These are phyloP conservation scores for Apodemia zela DNA, from an alignment of 2,888 invertebrate genomes.

Conservation along the genomic window DNA sequence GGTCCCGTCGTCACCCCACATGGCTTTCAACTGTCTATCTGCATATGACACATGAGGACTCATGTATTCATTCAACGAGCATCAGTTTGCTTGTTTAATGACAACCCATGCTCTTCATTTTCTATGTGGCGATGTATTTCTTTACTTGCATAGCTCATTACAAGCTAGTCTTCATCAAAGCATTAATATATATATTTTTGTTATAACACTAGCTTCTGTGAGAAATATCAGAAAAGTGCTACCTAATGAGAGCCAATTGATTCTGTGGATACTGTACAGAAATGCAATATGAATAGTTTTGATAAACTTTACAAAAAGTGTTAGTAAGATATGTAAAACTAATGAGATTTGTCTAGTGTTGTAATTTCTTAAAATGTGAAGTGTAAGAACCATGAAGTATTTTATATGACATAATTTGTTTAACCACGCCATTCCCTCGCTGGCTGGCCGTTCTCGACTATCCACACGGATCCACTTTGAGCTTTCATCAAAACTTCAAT, in stretches of 20 bases:
- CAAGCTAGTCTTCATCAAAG: too few species aligned
- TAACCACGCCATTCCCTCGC: constrained; percentile 81
- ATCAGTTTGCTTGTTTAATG: too few species aligned
- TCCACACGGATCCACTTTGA: constrained; percentile 86
- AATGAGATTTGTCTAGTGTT: background rate
- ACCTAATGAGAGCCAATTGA: background rate
- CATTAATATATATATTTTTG: too few species aligned
- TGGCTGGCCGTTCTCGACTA: constrained; percentile 84
- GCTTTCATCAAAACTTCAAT: constrained; percentile 84
- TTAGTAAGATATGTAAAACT: background rate
- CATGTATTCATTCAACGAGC: too few species aligned
- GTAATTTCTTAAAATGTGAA: background rate
- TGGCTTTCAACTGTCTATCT: too few species aligned
- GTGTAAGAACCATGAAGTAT: background rate
- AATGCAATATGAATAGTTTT: too few species aligned
- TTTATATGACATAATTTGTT: background rate
- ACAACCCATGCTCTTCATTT: too few species aligned
- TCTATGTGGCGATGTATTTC: too few species aligned
- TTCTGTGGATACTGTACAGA: background rate
- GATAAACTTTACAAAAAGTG: background rate
- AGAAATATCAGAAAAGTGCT: background rate
- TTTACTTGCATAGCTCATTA: too few species aligned
- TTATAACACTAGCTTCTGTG: too few species aligned
- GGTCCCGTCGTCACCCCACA: too few species aligned
- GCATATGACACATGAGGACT: too few species aligned